Conservation (phyloP, 2,797 vertebrate species). For the Urosaurus nigricauda region DNA sequence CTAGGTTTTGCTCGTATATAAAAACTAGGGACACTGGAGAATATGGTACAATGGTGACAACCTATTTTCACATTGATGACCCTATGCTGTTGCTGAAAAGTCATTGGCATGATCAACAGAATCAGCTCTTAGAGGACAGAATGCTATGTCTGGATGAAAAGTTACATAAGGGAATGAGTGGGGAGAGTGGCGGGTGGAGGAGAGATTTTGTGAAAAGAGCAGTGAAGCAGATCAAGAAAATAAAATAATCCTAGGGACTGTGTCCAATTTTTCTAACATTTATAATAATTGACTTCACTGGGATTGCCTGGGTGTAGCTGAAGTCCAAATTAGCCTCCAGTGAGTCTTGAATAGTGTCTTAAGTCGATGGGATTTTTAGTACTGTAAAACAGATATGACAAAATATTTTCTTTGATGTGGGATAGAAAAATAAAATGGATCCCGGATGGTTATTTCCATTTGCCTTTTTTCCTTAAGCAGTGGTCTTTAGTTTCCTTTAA, state of each 20-base stretch:
- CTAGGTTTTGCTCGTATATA: neutral
- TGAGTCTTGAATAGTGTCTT: slow-evolving; percentile 45
- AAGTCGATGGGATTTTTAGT: slow-evolving; percentile 61
- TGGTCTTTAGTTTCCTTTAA: neutral
- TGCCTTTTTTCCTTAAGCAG: slow-evolving; percentile 10
- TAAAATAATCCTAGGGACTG: slow-evolving; percentile 61
- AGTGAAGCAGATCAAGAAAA: slow-evolving; percentile 60
- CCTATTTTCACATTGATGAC: neutral
- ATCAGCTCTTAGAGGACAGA: slow-evolving; percentile 36
- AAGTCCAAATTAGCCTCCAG: slow-evolving; percentile 48
- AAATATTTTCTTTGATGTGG: slow-evolving; percentile 70
- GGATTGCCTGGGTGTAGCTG: slow-evolving; percentile 37
- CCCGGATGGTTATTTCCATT: slow-evolving; percentile 35
- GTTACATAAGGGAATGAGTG: slow-evolving; percentile 3
- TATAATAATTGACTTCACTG: slow-evolving; percentile 59
- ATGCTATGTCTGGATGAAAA: slow-evolving; percentile 47
- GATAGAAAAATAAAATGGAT: slow-evolving; percentile 62
- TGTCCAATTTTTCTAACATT: slow-evolving; percentile 69
- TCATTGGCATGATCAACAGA: slow-evolving; percentile 6
- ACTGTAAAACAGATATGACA: slow-evolving; percentile 57
- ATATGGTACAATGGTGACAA: neutral
- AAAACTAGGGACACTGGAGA: neutral
- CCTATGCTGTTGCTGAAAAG: neutral
- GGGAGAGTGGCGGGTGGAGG: slow-evolving; percentile 18
- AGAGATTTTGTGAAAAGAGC: slow-evolving; percentile 36